Evolutionary conservation across 35 echinoderm and acorn worm species (phyloP), one percentile per base, ranked within the genome.

Genomic region (Ophioderma brevispina): DNA sequence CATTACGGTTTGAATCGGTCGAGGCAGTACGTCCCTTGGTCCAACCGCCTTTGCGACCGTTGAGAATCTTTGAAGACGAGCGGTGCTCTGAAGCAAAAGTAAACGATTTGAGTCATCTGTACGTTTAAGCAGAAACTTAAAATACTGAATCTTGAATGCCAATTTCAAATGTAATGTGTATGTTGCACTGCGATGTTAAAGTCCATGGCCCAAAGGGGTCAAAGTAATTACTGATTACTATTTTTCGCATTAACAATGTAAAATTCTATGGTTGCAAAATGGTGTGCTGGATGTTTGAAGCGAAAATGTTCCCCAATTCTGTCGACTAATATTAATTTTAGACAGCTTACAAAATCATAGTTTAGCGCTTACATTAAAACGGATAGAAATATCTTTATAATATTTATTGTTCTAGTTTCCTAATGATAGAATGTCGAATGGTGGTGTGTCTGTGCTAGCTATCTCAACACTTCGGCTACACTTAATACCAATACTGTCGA

Each of bases 1-100:
- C 83, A 15, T 85, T 85, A 35, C 50, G 63, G 52, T 85, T 85
- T 21, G 83, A 0, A 35, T 85, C 83, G 6, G 83, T 37, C 13
- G 52, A 37, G 81, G 81, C n/a, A 18, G 25, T 37, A 15, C 21
- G 43, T 11, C 19, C 63, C 13, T 59, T 59, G 18, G 52, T 64
- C 83, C 63, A 37, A 32, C 83, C 52, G 4, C 32, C 46, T 21
- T 85, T 59, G 1, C 83, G 83, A 13, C 83, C 83, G 55, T 85
- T 85, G n/a, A 0, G 3, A 31, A 63, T 35, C 55, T 59, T 52
- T 41, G 40, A 37, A 3, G 25, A 18, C 39, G 31, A 17, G 6
- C 31, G 81, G 0, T 46, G 81, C 19, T 83, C 81, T 83, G 81
- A 28, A 83, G 0, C 1, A 49, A 83, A 31, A 35, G 25, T 33